Conservation (phyloP, 2,113 vertebrate species). For the Onychostruthus taczanowskii region DNA sequence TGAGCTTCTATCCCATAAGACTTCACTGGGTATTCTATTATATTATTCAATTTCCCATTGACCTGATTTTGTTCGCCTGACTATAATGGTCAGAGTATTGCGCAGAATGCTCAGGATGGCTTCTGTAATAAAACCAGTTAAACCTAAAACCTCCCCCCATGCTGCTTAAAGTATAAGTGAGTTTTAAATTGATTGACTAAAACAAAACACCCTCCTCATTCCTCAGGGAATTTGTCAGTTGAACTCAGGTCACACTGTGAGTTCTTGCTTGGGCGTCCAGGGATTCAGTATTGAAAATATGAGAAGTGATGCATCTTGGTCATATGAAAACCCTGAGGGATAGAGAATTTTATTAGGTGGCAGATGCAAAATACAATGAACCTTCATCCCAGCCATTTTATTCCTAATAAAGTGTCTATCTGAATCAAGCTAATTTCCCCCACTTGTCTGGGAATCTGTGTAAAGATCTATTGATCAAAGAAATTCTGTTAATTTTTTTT, state of each 20-base stretch:
- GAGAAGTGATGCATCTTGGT: slow-evolving; percentile 19
- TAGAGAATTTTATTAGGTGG: slow-evolving; percentile 20
- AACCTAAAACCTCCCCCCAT: neutral
- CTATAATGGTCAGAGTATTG: neutral
- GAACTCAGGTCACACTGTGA: neutral
- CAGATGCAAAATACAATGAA: slow-evolving; percentile 41
- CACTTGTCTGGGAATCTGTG: neutral
- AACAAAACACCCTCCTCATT: neutral
- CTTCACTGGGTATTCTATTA: neutral
- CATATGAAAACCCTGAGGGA: neutral
- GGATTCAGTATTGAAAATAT: slow-evolving; percentile 8
- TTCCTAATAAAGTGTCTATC: neutral
- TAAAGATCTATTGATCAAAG: neutral
- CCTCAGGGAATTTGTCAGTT: neutral
- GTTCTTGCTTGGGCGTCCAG: neutral
- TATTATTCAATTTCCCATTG: slow-evolving; percentile 28
- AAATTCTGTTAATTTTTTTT: neutral
- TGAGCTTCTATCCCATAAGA: slow-evolving; percentile 2
- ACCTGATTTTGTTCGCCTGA: slow-evolving; percentile 40
- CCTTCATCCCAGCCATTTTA: neutral
- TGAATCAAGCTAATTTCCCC: neutral
- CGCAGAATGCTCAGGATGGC: neutral
- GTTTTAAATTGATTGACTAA: slow-evolving; percentile 35
- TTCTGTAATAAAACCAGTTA: slow-evolving; percentile 10
- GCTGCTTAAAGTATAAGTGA: neutral